Conservation (phyloP, 2,797 vertebrate species). For the Kryptolebias ocellatus region DNA sequence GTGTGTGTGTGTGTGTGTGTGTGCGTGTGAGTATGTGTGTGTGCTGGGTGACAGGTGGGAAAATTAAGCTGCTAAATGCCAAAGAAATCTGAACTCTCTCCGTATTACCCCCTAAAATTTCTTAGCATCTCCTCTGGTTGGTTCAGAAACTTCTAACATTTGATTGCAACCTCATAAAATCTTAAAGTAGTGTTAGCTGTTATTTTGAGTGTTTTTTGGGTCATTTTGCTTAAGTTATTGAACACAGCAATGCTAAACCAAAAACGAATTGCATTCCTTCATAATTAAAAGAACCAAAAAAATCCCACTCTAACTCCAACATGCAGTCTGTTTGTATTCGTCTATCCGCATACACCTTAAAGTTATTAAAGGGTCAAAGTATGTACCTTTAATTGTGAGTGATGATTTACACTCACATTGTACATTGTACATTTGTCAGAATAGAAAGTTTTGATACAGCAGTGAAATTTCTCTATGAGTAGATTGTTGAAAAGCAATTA, state of each 20-base stretch:
- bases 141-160: neutral
- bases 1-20: slow-evolving; percentile 27
- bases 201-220: neutral
- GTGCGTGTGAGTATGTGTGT: slow-evolving; percentile 23
- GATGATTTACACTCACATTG: too few species aligned
- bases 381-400: neutral
- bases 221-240: neutral
- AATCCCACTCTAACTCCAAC: too few species aligned
- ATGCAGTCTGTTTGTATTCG: too few species aligned
- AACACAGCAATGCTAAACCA: neutral
- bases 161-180: slow-evolving; percentile 6
- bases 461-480: too few species aligned
- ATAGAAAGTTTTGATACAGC: too few species aligned
- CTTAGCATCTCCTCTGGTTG: slow-evolving; percentile 10
- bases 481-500: too few species aligned
- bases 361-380: neutral
- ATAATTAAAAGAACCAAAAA: too few species aligned
- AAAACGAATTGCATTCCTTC: too few species aligned
- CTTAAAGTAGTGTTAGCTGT: neutral
- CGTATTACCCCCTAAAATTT: slow-evolving; percentile 27
- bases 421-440: too few species aligned
- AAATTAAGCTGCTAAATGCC: slow-evolving; percentile 51
- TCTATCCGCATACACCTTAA: neutral
- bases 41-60: slow-evolving; percentile 60
- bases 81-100: slow-evolving; percentile 61